These are phyloP conservation scores for Pitta sordida DNA, from an alignment of 2,113 vertebrate genomes.

Conservation along the genomic window DNA sequence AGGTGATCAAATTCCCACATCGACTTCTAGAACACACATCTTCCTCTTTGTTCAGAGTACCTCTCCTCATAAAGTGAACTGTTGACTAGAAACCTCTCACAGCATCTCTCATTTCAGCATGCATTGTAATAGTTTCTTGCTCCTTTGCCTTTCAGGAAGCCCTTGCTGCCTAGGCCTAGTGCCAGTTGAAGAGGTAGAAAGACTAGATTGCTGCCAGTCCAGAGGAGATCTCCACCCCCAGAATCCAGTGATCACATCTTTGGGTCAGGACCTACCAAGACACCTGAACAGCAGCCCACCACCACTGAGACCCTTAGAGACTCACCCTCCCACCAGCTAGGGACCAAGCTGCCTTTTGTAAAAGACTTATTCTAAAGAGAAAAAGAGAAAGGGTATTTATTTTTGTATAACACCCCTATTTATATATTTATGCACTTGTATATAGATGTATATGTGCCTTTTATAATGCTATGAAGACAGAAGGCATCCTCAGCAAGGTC, in stretches of 20 bases:
- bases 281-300: slow-evolving; percentile 53
- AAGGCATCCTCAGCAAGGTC: slow-evolving; percentile 63
- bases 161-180: slow-evolving; percentile 77
- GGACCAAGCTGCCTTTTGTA: slow-evolving; percentile 39
- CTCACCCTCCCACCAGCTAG: slow-evolving; percentile 66
- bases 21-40: background rate
- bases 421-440: slow-evolving; percentile 99
- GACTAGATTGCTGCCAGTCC: slow-evolving; percentile 57
- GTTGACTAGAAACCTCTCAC: background rate
- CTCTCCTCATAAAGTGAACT: background rate
- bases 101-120: background rate
- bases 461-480: slow-evolving; percentile 80
- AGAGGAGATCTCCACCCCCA: slow-evolving; percentile 61
- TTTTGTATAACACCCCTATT: slow-evolving; percentile 97
- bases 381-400: slow-evolving; percentile 91
- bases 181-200: slow-evolving; percentile 77
- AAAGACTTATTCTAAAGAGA: slow-evolving; percentile 72
- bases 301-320: slow-evolving; percentile 69
- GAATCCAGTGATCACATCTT: slow-evolving; percentile 15
- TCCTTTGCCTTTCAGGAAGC: slow-evolving; percentile 57
- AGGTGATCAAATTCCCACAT: background rate
- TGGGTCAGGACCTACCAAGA: slow-evolving; percentile 58
- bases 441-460: slow-evolving; percentile 85
- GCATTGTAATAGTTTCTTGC: background rate
- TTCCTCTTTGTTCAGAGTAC: background rate